Conservation (phyloP, 2,113 vertebrate genomes). For the Cyanoderma ruficeps region DNA sequence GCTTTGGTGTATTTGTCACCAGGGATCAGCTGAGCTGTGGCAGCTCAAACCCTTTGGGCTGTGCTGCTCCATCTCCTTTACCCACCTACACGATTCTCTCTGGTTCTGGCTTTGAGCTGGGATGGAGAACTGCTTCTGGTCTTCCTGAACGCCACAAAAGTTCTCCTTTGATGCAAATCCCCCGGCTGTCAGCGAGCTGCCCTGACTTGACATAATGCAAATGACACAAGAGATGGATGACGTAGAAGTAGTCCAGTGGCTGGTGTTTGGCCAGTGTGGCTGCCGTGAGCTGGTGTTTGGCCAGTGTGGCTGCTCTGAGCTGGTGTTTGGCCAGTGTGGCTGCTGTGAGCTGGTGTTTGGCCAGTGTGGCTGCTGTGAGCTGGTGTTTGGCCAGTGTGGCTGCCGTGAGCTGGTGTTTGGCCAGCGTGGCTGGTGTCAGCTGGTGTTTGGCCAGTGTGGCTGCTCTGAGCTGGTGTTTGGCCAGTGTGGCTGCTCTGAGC, state of each 20-base stretch:
- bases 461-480: background rate
- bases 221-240: background rate
- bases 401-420: background rate
- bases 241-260: background rate
- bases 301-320: background rate
- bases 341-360: background rate
- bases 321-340: background rate
- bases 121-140: background rate
- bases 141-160: background rate
- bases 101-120: background rate
- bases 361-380: background rate
- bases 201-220: background rate
- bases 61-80: background rate
- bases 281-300: background rate
- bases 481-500: background rate
- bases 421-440: background rate
- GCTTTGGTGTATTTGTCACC: background rate
- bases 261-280: background rate
- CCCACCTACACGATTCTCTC: rapidly evolving
- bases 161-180: background rate
- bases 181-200: background rate
- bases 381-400: background rate
- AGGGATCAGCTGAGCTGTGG: background rate
- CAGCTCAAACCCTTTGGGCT: background rate
- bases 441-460: background rate